Evolutionary conservation across 2,113 vertebrate genomes (phyloP).

Genomic region (Alouatta palliata): DNA sequence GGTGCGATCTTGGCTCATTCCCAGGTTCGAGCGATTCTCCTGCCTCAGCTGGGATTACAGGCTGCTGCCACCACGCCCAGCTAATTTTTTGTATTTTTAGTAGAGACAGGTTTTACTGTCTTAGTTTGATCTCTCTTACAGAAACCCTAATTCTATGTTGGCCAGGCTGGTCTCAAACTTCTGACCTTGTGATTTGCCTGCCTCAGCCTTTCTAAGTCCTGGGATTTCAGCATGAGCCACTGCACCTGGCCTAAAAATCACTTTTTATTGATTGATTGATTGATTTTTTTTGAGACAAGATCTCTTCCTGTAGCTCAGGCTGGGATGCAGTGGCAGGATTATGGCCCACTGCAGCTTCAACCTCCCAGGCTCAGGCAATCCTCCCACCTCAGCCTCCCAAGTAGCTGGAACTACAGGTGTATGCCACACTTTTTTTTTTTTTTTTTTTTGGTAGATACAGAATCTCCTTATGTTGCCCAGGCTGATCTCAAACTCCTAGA

Average conservation of each 20-base stretch:
- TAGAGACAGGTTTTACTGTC: no score
- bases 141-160: no score
- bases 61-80: no score
- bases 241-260: not conserved
- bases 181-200: no score
- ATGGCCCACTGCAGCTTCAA: not conserved
- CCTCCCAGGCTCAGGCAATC: not conserved
- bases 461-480: not conserved
- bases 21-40: no score
- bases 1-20: no score
- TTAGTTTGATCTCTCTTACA: no score
- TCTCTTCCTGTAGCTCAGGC: not conserved
- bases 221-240: no score
- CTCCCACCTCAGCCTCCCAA: not conserved
- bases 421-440: not conserved
- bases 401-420: not conserved
- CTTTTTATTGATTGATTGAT: not conserved
- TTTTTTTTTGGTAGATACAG: not conserved
- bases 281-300: not conserved
- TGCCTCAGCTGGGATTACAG: no score
- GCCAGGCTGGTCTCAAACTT: no score
- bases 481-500: not conserved
- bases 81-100: no score
- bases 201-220: no score
- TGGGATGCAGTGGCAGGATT: not conserved